Base-by-base conservation (phyloP, 2,113 vertebrate species). In the Daphoenositta chrysoptera region DNA sequence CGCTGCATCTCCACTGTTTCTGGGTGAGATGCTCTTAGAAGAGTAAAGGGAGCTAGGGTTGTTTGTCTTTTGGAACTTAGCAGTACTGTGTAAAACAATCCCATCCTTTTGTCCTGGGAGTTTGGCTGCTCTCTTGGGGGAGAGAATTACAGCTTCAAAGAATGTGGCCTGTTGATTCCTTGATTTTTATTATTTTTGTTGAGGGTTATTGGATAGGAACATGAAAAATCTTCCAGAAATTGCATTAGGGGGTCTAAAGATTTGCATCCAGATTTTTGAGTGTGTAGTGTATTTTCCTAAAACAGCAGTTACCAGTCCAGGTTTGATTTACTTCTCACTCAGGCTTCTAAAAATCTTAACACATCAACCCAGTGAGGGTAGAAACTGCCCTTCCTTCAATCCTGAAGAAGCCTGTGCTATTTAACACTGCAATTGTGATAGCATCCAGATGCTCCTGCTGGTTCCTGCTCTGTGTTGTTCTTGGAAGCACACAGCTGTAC, bases 21-120 rank as follows among this genome's bases (percentile, higher is more conserved):
- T 22, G 75, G 20, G 13, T 7, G 40, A 86, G 84, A 35, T 78
- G 51, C 58, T 69, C 57, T 58, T 60, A 11, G 23, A 53, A 37
- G 54, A 79, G 66, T 14, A 33, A 26, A 51, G n/a, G 57, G 65
- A 93, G 53, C 82, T 48, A 23, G 5, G 17, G 9, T 27, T 31
- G 40, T 3, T 85, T 83, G 64, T 50, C 51, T 86, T 71, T 56
- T 95, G 98, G 97, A 98, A 98, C 97, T 98, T 98, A 97, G 98
- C 98, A 61, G 63, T 92, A 93, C 98, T 98, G 95, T 98, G 97
- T 96, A 73, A 96, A 88, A 73, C 80, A 82, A 76, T 78, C 89
- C 86, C 80, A 64, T 93, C 16, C 6, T 53, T 90, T 89, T 44
- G 50, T 51, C 69, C 50, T 48, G 20, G 17, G 60, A 48, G 30